Base-by-base conservation (phyloP, 2,113 vertebrate genomes). In the Xenus cinereus region DNA sequence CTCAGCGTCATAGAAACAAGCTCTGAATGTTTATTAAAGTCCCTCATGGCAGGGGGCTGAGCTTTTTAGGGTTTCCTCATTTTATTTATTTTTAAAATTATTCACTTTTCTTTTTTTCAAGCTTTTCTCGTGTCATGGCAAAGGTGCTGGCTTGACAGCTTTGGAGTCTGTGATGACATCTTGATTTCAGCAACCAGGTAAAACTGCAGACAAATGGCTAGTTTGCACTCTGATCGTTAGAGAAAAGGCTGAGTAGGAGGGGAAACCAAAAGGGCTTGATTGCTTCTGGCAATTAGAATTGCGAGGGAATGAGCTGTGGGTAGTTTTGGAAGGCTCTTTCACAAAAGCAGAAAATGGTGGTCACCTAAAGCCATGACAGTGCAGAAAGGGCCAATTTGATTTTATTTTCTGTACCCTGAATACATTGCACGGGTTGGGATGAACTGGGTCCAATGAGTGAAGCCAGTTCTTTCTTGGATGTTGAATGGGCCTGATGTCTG, bases 1-100 rank as follows among this genome's bases (percentile, higher is more conserved):
- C 92, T 93, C 87, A 89, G 67, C 45, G 1, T 51, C 92, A 94
- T 46, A 95, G 96, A 95, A 95, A 94, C 89, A 66, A 73, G 67
- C 33, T 66, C 48, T 54, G 87, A 86, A 91, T 92, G 37, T 75
- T 90, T n/a, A 75, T 66, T 71, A 18, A 86, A 82, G n/a, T 41
- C 83, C 51, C 14, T 39, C 27, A 0, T 51, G 54, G 17, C 57
- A 67, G 84, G 37, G 12, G 26, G 9, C 23, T 91, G 57, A 77
- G 68, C 7, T 84, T 81, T 54, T 63, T 86, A 87, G 64, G 33
- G 8, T 46, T 84, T 67, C 51, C 27, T 91, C 50, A 11, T 54
- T 90, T 54, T 43, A 71, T 63, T 83, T 56, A 19, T 60, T 78
- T 89, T 23, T 1, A 18, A 76, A 84, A 27, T 2, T 7, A 9